Percentiles rank a stretch among this genome's conserved stretches.
These are phyloP conservation scores for Periplaneta americana DNA, from an alignment of 1,140 invertebrate genomes.

Conservation along the genomic window DNA sequence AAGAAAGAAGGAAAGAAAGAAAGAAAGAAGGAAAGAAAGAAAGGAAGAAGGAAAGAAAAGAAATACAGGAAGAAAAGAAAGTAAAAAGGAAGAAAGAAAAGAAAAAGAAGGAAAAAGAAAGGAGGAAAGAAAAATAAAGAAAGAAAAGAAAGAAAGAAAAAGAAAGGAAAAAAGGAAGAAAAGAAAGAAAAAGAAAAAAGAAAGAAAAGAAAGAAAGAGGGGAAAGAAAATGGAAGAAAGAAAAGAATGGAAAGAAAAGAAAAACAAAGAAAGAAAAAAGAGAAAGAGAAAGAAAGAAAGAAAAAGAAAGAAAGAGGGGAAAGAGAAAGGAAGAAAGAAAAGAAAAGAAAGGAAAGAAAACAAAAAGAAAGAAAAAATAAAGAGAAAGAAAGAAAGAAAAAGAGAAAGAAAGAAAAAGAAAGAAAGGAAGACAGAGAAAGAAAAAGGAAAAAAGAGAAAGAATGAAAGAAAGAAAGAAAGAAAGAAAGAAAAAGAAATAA, in stretches of 20 bases:
- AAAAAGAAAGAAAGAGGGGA: background rate
- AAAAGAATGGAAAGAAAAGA: background rate
- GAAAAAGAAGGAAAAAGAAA: background rate
- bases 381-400: background rate
- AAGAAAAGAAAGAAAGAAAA: background rate
- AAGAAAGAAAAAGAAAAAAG: background rate
- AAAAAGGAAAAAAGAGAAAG: too few species aligned
- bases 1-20: too few species aligned
- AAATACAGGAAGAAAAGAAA: too few species aligned
- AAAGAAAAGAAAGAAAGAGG: background rate
- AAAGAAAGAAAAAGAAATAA: background rate
- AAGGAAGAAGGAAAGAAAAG: too few species aligned
- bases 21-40: too few species aligned
- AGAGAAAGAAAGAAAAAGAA: background rate
- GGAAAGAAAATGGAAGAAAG: background rate
- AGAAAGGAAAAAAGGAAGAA: background rate
- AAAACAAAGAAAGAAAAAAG: background rate
- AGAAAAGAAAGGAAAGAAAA: background rate
- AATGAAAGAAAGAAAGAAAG: background rate
- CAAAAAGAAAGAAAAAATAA: background rate
- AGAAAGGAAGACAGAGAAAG: too few species aligned
- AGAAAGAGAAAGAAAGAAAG: background rate
- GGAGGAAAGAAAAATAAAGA: too few species aligned
- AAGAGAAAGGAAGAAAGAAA: too few species aligned
- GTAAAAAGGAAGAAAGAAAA: too few species aligned